Conservation (phyloP, 2,888 invertebrate species). For the Phaonia tiefii region DNA sequence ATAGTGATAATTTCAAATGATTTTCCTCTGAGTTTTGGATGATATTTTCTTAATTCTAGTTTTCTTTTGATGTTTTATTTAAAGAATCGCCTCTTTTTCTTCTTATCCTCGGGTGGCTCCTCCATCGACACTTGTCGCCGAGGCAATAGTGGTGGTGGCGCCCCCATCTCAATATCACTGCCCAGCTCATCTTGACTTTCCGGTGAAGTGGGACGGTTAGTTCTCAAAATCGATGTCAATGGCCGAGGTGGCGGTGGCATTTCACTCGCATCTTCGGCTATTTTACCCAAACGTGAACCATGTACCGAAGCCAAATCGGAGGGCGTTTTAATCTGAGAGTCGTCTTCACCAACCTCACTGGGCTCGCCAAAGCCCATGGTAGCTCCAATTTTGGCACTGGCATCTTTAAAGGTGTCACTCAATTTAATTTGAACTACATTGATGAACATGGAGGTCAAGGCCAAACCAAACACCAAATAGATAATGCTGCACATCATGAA, state of each 20-base stretch:
- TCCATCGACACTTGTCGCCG: slow-evolving; percentile 68
- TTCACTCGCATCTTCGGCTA: slow-evolving; percentile 72
- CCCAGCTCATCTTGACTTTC: slow-evolving; percentile 33
- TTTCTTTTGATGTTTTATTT: slow-evolving; percentile 66
- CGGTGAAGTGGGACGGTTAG: slow-evolving; percentile 72
- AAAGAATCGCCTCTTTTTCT: slow-evolving; percentile 76
- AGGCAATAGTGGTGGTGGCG: slow-evolving; percentile 75
- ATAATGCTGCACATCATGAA: slow-evolving; percentile 95
- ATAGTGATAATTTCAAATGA: neutral
- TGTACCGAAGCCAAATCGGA: slow-evolving; percentile 76
- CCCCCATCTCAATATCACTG: slow-evolving; percentile 54
- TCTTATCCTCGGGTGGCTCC: slow-evolving; percentile 65
- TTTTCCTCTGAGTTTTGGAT: slow-evolving; percentile 8
- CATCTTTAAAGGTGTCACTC: slow-evolving; percentile 90
- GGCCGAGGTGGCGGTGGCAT: slow-evolving; percentile 37
- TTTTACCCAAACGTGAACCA: slow-evolving; percentile 74
- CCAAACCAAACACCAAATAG: slow-evolving; percentile 95
- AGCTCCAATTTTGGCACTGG: slow-evolving; percentile 91
- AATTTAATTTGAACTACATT: slow-evolving; percentile 94
- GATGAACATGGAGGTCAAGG: slow-evolving; percentile 98
- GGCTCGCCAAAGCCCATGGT: slow-evolving; percentile 89
- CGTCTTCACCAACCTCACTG: slow-evolving; percentile 64
- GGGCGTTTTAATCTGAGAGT: slow-evolving; percentile 72
- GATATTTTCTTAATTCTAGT: slow-evolving; percentile 11
- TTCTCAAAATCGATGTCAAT: slow-evolving; percentile 71